These are phyloP conservation scores for Nephrocerus scutellatus DNA, from an alignment of 2,888 invertebrate genomes.

Conservation along the genomic window DNA sequence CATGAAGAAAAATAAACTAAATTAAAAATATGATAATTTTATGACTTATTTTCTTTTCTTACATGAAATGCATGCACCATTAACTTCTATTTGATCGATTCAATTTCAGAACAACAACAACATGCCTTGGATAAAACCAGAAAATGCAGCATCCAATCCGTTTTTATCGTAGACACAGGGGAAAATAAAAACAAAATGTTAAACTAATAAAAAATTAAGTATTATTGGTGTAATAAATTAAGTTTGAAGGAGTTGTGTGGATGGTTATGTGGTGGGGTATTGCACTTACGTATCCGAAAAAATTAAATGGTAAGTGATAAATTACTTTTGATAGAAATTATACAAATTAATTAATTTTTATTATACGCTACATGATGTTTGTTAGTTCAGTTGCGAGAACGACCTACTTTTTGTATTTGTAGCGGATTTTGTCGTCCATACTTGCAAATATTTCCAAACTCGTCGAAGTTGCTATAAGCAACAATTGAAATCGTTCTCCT, in stretches of 20 bases:
- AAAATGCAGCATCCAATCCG: conserved; percentile 47
- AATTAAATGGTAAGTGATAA: conserved; percentile 19
- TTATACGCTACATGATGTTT: no score
- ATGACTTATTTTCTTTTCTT: conserved; percentile 1
- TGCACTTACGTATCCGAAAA: conserved; percentile 22
- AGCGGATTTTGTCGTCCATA: no score
- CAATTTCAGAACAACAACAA: conserved; percentile 43
- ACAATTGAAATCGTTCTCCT: no score
- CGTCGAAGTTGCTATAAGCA: no score
- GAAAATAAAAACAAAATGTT: conserved; percentile 19
- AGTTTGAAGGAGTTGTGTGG: conserved; percentile 38
- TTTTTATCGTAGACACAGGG: conserved; percentile 44
- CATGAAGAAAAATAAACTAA: no score
- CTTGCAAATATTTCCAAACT: no score
- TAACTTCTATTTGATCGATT: conserved; percentile 5
- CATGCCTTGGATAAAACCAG: conserved; percentile 47
- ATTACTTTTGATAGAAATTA: no score
- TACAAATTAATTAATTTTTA: no score
- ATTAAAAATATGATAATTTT: no score
- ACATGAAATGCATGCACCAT: neutral
- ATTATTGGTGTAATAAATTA: conserved; percentile 39
- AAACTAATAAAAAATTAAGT: conserved; percentile 28
- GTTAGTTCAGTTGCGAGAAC: no score
- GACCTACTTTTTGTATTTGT: no score
- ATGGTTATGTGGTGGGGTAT: conserved; percentile 23